Evolutionary conservation across 2,888 invertebrate species (phyloP), one percentile per base, ranked within the genome.

Genomic region (Parnassius mnemosyne): DNA sequence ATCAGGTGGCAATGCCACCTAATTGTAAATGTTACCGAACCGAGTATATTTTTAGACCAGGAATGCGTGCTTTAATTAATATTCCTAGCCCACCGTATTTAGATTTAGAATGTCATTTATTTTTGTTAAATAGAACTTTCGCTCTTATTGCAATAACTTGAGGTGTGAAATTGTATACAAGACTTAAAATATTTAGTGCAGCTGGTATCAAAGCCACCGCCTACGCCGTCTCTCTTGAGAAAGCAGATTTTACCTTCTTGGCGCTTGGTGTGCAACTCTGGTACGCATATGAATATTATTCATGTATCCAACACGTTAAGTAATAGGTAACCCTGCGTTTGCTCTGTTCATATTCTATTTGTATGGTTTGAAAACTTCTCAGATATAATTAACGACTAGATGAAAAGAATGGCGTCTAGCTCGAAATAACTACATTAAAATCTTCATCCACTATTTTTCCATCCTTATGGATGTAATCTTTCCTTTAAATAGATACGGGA

Each of bases 161-260:
- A 16, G 13, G 25, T 20, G 44, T 25, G 16, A 25, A 43, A 25
- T 3, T 25, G 43, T 20, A 44, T 13, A 34, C 52, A 43, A 51
- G 9, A 43, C 7, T 3, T 3, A 25, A 25, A 5, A 25, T 5
- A 34, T 34, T 10, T 9, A 9, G 50, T 50, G 13, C 16, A 5
- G 16, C 54, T 10, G 41, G 53, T 57, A 46, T 61, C 44, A 49
- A 53, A 46, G 16, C 43, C 44, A 5, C 53, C 62, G 62, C 57
- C 61, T 50, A 58, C 62, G 47, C 53, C 10, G 46, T 10, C 51
- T 46, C 9, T 61, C 57, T 49, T n/a, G 53, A 50, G 57, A 62
- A 62, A 62, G 62, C 62, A 53, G 25, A 25, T 12, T 46, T 34
- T 47, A 47, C 46, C 43, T 43, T 20, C 49, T 55, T 20, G 46